Evolutionary conservation across 2,888 invertebrate genomes (phyloP).

Genomic region (Oligia strigilis): DNA sequence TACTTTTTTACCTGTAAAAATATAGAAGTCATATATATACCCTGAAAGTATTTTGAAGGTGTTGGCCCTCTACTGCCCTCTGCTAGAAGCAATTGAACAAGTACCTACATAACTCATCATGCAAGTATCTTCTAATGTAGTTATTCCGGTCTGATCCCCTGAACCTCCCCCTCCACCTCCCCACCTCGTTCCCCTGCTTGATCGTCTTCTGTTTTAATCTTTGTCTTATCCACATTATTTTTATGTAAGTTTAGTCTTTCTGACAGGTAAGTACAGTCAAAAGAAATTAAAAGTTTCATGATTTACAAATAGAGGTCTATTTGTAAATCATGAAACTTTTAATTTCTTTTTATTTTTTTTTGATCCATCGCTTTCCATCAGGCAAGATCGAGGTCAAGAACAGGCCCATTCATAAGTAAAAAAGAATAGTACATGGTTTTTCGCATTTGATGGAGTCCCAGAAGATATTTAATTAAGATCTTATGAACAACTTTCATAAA

Average conservation of each 20-base stretch:
- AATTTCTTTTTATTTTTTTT: no score
- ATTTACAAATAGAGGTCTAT: no score
- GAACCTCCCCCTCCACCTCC: no score
- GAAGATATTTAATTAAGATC: neutral
- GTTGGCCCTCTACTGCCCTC: neutral
- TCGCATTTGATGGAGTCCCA: neutral
- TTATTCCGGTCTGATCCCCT: no score
- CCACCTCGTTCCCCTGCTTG: no score
- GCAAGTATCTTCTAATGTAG: neutral
- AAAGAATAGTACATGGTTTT: neutral
- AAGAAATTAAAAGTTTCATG: no score
- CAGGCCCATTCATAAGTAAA: neutral
- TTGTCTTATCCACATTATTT: neutral
- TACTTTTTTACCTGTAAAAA: slow-evolving; percentile 50
- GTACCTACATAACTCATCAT: neutral
- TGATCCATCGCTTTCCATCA: neutral
- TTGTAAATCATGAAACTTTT: no score
- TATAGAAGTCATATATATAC: neutral
- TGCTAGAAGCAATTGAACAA: neutral
- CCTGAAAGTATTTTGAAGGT: neutral
- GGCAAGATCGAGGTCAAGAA: no score
- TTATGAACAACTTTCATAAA: neutral
- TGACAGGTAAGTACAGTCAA: no score
- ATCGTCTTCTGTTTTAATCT: no score
- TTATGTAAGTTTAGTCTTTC: no score